Evolutionary conservation across 2,888 invertebrate genomes (phyloP), one percentile per base, ranked within the genome.

Genomic region (Hirtodrosophila trivittata): DNA sequence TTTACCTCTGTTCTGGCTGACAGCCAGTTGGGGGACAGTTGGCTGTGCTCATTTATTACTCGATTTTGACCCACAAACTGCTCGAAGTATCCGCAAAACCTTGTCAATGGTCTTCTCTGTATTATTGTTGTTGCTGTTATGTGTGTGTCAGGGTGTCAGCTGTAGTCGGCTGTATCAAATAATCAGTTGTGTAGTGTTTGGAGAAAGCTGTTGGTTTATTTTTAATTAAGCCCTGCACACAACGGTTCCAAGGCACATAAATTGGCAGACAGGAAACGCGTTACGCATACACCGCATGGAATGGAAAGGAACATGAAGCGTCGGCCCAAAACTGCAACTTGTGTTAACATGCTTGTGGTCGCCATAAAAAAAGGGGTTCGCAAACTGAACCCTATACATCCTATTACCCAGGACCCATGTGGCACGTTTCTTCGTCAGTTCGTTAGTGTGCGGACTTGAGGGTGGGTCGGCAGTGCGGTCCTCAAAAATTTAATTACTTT

Each of bases 401-500:
- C 6, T 37, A 47, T 13, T 30, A 33, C 49, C 41, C 46, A 33
- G 21, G 32, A 35, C 42, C 3, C 50, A 47, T 56, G 43, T 42
- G 63, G 63, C 78, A 73, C 73, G 66, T 75, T 75, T 51, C 58
- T 64, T 63, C 63, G 58, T 72, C 52, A 69, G 81, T 83, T 77
- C 66, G 81, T 77, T 80, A 73, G 78, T 65, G 78, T 64, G 72
- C 13, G 35, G 42, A 49, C 32, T 28, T 26, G 26, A 14, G 49
- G 38, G 38, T 5, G 63, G 18, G 5, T 33, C 8, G 13, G 25
- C 8, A 12, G 14, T 49, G 45, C 18, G 46, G 33, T 30, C 66
- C 66, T 78, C 67, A 80, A 80, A 82, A 82, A 85, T 82, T 82
- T 85, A 82, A 82, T 82, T 82, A 82, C 85, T 85, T 82, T 85